Evolutionary conservation across 2,797 vertebrate genomes (phyloP), one percentile per base, ranked within the genome.

Genomic region (Labroides dimidiatus): DNA sequence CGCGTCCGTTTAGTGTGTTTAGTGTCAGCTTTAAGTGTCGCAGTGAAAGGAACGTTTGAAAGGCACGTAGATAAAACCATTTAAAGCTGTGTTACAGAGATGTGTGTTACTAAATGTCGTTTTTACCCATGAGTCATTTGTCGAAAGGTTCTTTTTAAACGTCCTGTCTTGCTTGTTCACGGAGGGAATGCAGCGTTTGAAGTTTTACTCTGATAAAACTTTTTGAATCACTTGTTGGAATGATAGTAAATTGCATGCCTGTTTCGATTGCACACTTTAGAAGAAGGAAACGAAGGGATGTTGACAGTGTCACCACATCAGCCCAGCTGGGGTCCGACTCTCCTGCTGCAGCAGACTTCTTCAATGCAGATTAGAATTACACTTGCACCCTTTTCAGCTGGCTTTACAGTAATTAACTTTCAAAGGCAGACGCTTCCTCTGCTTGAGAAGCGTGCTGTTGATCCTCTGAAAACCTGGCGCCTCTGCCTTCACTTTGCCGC

Each of bases 161-260:
- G 78, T 89, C 55, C 82, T 12, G 77, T 86, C 84, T 70, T 89
- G 85, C 82, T 74, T 75, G 85, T 90, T 67, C 65, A 69, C 78
- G 33, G 82, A 89, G 86, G 90, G 87, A 92, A 92, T 92, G 91
- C 88, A 84, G 79, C 56, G 51, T 82, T 64, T 27, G 30, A 80
- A 87, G 86, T 88, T 91, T 91, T 88, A 87, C 84, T 81, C 43
- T 24, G 82, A 76, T 86, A 85, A 89, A 88, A 89, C 84, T 81
- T 84, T 74, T 36, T 19, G 13, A 60, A 74, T 17, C 50, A 72
- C 74, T 39, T 82, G 83, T 90, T 60, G 88, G 90, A 91, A 92
- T 91, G 90, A 75, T 51, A 6, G 16, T 19, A 39, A 60, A 54
- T 12, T 64, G 85, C 89, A 90, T 93, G 92, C 79, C 16, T 64